These are phyloP conservation scores for Chelonus insularis DNA, from an alignment of 1,140 invertebrate species.

Conservation along the genomic window DNA sequence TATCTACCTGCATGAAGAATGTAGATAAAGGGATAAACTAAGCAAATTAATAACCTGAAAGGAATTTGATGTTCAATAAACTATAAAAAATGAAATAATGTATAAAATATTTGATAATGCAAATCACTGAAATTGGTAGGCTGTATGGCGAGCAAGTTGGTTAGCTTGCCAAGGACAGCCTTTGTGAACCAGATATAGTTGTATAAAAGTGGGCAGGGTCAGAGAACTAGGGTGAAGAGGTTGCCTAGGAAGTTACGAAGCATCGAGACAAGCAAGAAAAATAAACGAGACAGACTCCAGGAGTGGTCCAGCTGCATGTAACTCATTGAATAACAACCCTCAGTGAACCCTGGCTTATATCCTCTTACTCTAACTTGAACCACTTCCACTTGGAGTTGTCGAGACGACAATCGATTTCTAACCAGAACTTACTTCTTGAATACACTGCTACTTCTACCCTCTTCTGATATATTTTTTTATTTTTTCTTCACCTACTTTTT, in stretches of 20 bases:
- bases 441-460: conserved; percentile 16
- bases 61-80: not conserved
- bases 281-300: conserved; percentile 11
- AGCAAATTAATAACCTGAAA: not conserved
- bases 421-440: conserved; percentile 27
- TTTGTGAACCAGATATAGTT: not conserved
- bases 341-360: not conserved
- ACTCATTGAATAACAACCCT: conserved; percentile 30
- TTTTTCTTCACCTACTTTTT: not conserved
- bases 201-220: not conserved
- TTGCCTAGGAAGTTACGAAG: conserved; percentile 23
- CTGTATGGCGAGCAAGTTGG: not conserved
- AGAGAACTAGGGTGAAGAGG: not conserved
- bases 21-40: conserved; percentile 1
- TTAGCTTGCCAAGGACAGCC: not conserved
- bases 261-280: conserved; percentile 8
- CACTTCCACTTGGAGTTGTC: conserved; percentile 11
- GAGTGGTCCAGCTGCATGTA: conserved; percentile 25
- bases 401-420: conserved; percentile 15
- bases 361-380: not conserved
- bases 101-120: conserved; percentile 27
- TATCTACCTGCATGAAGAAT: not conserved
- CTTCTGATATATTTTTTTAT: not conserved
- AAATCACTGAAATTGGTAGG: conserved; percentile 12
- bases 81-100: conserved; percentile 7